Base-by-base conservation (phyloP, 2,113 vertebrate genomes). In the Scytalopus superciliaris region DNA sequence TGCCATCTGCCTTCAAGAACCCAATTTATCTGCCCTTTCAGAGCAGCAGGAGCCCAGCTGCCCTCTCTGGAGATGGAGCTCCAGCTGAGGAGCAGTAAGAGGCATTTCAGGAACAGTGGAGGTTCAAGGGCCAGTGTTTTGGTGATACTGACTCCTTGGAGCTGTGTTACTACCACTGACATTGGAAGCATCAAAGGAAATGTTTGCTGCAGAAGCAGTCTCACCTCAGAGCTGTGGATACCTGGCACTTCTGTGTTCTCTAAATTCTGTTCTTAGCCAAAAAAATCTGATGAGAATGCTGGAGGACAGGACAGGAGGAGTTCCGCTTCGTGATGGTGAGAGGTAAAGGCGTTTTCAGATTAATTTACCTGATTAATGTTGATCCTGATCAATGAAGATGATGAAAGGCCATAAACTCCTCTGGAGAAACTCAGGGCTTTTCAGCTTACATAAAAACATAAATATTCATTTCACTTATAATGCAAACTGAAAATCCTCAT, bases 401-500 rank as follows among this genome's bases (percentile, higher is more conserved):
- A 91, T 88, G 81, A 97, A 96, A 96, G 90, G 67, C 64, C 73
- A 88, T 47, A 88, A 94, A 94, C 68, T 84, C 67, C 57, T 86
- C 31, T 86, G 59, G 73, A 93, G 86, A 84, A 50, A 86, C 47
- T 81, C 80, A n/a, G 14, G 45, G 55, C 66, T 90, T 93, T 94
- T 91, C 55, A 85, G 81, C 57, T 96, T 81, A 68, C 84, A 40
- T 35, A 91, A 66, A 62, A 93, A 5, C 45, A 49, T 63, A 82
- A 90, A 84, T 72, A 90, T 78, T 81, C 19, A 87, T 80, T 81
- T 72, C 35, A 24, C 22, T 86, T 88, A 74, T 49, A 94, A 80
- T 8, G 21, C 56, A 74, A 90, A 89, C 25, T 81, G 44, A 90
- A 92, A 89, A 59, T 33, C 42, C 35, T 78, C 3, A 0, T 72